A percentile compares a stretch with the other conserved stretches of the same genome.
phyloP scores from a whole-genome alignment of 2,113 vertebrate species.

The Notarius quadriscutis region DNA sequence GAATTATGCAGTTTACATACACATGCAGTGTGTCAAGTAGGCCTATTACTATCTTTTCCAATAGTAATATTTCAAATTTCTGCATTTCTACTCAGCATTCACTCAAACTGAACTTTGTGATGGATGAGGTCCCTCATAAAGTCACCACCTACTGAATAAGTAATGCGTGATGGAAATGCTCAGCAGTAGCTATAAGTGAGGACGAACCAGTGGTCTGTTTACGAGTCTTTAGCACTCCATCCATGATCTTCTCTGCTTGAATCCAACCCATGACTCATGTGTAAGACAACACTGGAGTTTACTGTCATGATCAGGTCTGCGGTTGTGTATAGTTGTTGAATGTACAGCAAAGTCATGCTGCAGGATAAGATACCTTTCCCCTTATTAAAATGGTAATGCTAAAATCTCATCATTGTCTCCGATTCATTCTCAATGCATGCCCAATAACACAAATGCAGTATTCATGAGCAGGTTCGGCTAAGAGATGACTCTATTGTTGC shows the following conservation, averaged over 20 bases:
- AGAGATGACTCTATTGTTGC: constrained; percentile 36
- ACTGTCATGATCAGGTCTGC: neutral
- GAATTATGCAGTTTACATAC: neutral
- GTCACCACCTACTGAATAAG: constrained; percentile 38
- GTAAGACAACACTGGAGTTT: neutral
- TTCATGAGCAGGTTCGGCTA: constrained; percentile 34
- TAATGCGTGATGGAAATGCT: constrained; percentile 30
- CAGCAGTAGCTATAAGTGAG: neutral
- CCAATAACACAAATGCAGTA: constrained; percentile 45
- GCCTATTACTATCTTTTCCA: neutral
- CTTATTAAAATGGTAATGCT: constrained; percentile 52
- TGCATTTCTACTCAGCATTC: constrained; percentile 5
- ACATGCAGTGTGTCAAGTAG: neutral
- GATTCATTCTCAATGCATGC: constrained; percentile 39
- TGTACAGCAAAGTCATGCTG: constrained; percentile 20
- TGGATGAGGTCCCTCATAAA: constrained; percentile 32
- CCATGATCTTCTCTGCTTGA: neutral
- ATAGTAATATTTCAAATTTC: constrained; percentile 19
- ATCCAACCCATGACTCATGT: constrained; percentile 14
- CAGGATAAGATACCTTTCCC: constrained; percentile 30
- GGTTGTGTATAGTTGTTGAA: neutral
- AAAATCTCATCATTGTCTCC: constrained; percentile 47
- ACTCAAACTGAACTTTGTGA: constrained; percentile 1
- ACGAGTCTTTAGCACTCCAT: constrained; percentile 18
- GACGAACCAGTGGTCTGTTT: constrained; percentile 30